Base-by-base conservation (phyloP, 2,888 invertebrate genomes). In the Tillus elongatus region DNA sequence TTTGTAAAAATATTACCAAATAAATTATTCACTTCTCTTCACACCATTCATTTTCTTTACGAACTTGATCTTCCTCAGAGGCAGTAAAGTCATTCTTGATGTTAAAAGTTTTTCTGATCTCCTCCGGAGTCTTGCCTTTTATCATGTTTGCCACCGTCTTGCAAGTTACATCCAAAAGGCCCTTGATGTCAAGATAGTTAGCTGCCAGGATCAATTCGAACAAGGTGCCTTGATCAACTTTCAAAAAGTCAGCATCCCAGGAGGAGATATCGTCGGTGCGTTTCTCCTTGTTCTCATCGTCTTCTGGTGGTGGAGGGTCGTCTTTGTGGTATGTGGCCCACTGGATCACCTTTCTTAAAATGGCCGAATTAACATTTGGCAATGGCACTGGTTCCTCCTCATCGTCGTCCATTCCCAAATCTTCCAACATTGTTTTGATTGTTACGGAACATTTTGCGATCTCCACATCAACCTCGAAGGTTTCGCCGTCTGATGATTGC, bases 121-220 rank as follows among this genome's bases (percentile, higher is more conserved):
- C 95, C 57, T 95, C 93, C 0, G 93, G 92, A n/a, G 92, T 90
- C 61, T 95, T 96, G 9, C 93, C 93, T 64, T 95, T 95, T 53
- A 96, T 95, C 95, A 96, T 95, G 62, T 95, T 95, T 3, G 95
- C 95, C 33, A 95, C 93, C 0, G 93, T 92, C 69, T 98, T 98
- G 69, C 97, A 98, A 1, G 96, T 93, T 0, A 97, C 96, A 68
- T 97, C 96, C 54, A 97, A 67, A 39, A 98, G 71, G 1, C 95
- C 91, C 61, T 91, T 88, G 46, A 96, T 96, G 58, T 96, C 95
- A 56, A 97, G 71, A 63, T 96, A 97, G 67, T 97, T 96, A 4
- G 96, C 95, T 33, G 96, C 95, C 71, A 97, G 69, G 55, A 97
- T 96, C 28, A 97, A 70, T 69, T 96, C 96, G 63, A 95, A 96